Evolutionary conservation across 2,797 vertebrate genomes (phyloP), one percentile per base, ranked within the genome.

Genomic region (Darevskia nairensis): DNA sequence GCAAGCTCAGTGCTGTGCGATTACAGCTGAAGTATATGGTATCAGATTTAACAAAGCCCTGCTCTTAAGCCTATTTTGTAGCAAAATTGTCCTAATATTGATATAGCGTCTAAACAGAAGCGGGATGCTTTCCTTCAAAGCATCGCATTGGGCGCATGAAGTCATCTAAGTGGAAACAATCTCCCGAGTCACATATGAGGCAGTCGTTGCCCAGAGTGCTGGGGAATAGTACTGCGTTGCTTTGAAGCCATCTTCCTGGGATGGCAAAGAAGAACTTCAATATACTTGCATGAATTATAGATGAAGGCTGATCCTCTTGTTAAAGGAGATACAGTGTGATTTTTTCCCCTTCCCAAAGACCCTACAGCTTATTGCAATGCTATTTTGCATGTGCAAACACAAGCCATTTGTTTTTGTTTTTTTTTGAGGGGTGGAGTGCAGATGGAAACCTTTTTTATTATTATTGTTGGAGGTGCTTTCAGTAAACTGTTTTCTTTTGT

Each of bases 241-340:
- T 97, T 86, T 92, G 92, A 95, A 96, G 86, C 89, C 91, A 94
- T 97, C 92, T 94, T 91, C 94, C 93, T 95, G 69, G 91, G 91
- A 94, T 90, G 88, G 93, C 92, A 94, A 94, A 96, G 95, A 96
- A 96, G 97, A 96, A 95, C 96, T 97, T 96, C 96, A 97, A 97
- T 97, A 97, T 97, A 92, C 91, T 94, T 92, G 94, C 94, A 98
- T 99, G 96, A 97, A 98, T 98, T 98, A 98, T 98, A 97, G 95
- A 99, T 98, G 96, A 95, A 90, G 94, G 87, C 91, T 94, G 95
- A 92, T 94, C 92, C 93, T 95, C 92, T 94, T 94, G 91, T 94
- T 95, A 94, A 95, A 94, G 91, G 91, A 91, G 90, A 69, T 94
- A 93, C 90, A 88, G 90, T 88, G 82, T 93, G 95, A 95, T 97